Evolutionary conservation across 1,140 invertebrate species (phyloP).

Genomic region (Zaprionus capensis): DNA sequence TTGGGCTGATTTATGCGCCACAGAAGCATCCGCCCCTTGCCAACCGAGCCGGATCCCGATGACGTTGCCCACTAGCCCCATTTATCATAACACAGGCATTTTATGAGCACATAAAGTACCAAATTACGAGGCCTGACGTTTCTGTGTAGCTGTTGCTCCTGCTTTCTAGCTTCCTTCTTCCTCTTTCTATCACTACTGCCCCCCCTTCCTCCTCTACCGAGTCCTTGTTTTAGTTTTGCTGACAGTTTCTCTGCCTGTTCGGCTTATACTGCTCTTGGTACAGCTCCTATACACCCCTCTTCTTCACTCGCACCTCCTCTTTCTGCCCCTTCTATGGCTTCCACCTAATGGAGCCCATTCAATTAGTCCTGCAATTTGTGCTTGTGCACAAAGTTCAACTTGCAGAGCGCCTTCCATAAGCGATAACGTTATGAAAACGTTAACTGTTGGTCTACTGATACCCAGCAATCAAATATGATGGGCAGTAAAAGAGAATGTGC

Average conservation of each 20-base stretch:
- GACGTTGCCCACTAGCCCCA: constrained; percentile 18
- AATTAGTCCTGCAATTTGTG: constrained; percentile 29
- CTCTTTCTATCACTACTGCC: background rate
- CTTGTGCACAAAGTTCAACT: constrained; percentile 11
- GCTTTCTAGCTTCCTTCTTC: background rate
- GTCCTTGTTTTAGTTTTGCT: background rate
- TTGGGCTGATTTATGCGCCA: constrained; percentile 40
- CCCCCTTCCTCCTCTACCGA: background rate
- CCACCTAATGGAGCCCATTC: constrained; percentile 14
- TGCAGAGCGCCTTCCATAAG: background rate
- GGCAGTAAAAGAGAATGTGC: background rate
- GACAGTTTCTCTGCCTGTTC: background rate
- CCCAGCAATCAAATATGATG: background rate
- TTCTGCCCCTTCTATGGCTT: background rate
- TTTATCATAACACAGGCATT: constrained; percentile 34
- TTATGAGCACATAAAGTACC: constrained; percentile 38
- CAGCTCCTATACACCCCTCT: background rate
- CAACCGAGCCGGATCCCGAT: background rate
- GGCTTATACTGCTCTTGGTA: background rate
- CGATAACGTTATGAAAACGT: constrained; percentile 9
- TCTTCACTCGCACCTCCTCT: background rate
- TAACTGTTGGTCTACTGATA: background rate
- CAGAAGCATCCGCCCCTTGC: background rate
- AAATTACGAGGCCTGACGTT: constrained; percentile 22
- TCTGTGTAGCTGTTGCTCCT: background rate